Percentiles rank a stretch among this genome's conserved stretches.
Conservation (phyloP, 2,113 vertebrate genomes). For the Petroica traversi region DNA sequence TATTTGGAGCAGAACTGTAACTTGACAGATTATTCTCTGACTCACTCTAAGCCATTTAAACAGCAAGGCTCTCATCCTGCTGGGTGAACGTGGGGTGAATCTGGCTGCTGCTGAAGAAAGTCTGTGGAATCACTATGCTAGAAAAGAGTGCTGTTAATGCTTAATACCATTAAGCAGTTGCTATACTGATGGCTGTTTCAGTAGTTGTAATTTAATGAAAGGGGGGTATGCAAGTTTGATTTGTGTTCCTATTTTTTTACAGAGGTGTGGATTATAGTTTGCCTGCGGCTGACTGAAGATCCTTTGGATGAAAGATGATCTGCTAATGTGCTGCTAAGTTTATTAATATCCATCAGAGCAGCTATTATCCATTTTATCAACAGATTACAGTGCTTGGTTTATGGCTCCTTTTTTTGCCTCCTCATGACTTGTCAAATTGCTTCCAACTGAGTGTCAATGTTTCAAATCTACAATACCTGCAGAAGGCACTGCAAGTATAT, state of each 20-base stretch:
- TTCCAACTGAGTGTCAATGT: background rate
- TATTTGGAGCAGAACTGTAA: background rate
- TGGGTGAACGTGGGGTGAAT: background rate
- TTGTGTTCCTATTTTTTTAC: background rate
- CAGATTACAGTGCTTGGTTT: background rate
- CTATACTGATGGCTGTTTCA: background rate
- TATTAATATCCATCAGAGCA: background rate
- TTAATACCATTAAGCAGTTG: background rate
- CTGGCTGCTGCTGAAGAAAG: background rate
- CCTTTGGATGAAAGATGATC: background rate
- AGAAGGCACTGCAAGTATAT: background rate
- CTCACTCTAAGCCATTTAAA: background rate
- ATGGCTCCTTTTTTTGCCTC: conserved; percentile 1
- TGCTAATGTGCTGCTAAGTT: conserved; percentile 9
- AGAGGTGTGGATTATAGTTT: background rate
- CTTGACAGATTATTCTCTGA: background rate
- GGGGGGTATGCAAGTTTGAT: fast-evolving
- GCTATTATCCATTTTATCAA: conserved; percentile 10
- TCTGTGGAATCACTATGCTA: background rate
- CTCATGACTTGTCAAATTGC: background rate
- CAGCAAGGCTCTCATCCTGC: background rate
- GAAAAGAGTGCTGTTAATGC: background rate
- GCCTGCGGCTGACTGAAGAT: background rate
- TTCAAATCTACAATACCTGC: background rate
- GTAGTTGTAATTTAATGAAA: background rate